Evolutionary conservation across 1,140 invertebrate genomes (phyloP).

Genomic region (Drosophila subobscura): DNA sequence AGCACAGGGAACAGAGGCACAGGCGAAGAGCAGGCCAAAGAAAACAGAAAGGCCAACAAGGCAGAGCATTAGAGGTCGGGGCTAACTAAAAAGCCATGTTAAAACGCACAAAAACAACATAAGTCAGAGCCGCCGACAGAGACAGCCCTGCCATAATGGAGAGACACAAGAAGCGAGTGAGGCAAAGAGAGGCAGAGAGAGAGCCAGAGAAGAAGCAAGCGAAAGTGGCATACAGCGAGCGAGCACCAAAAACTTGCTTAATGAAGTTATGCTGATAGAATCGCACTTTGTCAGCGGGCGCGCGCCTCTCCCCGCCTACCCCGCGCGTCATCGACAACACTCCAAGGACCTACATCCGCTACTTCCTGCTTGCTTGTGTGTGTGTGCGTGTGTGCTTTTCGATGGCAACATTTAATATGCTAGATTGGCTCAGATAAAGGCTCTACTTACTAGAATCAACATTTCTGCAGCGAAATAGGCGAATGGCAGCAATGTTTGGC

Average conservation of each 20-base stretch:
- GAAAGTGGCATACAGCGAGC: constrained; percentile 23
- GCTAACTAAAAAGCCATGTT: constrained; percentile 72
- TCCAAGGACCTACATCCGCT: background rate
- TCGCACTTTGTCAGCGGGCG: constrained; percentile 63
- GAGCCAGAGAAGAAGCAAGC: constrained; percentile 6
- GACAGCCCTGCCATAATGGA: background rate
- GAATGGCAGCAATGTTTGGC: too few species aligned
- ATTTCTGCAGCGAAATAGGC: too few species aligned
- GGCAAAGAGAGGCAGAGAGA: constrained; percentile 3
- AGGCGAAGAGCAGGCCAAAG: constrained; percentile 12
- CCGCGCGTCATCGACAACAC: constrained; percentile 23
- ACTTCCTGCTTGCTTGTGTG: background rate
- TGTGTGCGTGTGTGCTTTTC: background rate
- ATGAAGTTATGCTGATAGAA: constrained; percentile 82
- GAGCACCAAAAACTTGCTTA: constrained; percentile 63
- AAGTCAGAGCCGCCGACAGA: constrained; percentile 25
- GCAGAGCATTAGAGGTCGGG: constrained; percentile 31
- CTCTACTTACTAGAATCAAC: background rate
- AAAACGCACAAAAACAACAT: constrained; percentile 63
- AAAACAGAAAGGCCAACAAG: constrained; percentile 17
- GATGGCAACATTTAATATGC: background rate
- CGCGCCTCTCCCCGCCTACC: background rate
- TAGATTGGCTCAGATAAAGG: constrained; percentile 2
- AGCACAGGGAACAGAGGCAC: too few species aligned
- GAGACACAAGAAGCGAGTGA: constrained; percentile 2